These are phyloP conservation scores for Pelodytes ibericus DNA, from an alignment of 2,797 vertebrate genomes.

Conservation along the genomic window DNA sequence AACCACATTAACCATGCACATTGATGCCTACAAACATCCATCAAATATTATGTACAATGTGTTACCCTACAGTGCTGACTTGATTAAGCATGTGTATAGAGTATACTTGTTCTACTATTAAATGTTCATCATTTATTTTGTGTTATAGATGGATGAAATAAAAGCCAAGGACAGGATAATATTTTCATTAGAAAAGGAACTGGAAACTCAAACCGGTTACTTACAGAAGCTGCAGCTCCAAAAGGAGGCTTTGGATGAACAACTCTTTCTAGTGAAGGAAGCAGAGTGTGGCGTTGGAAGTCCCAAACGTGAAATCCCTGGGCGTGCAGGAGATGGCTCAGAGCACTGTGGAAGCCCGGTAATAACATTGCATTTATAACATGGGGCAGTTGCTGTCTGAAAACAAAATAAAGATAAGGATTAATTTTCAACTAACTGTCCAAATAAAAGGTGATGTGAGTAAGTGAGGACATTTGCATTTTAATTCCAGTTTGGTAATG, in stretches of 20 bases:
- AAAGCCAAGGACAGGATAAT: slow-evolving; percentile 95
- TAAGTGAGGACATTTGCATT: no score
- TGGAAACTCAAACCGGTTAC: slow-evolving; percentile 87
- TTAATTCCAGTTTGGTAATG: no score
- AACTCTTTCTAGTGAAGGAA: slow-evolving; percentile 95
- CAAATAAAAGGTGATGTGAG: no score
- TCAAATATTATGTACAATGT: no score
- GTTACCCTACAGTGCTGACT: no score
- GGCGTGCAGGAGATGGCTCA: slow-evolving; percentile 90
- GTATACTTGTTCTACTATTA: no score
- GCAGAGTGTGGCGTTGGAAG: slow-evolving; percentile 93
- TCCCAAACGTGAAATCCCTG: slow-evolving; percentile 95
- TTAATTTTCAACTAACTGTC: no score
- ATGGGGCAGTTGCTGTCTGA: no score
- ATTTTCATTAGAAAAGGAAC: slow-evolving; percentile 93
- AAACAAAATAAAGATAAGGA: no score
- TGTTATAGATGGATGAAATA: slow-evolving; percentile 94
- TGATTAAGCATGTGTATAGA: no score
- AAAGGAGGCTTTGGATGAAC: slow-evolving; percentile 96
- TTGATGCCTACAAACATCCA: no score
- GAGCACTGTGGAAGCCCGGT: slow-evolving; percentile 97
- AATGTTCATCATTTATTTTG: slow-evolving; percentile 53
- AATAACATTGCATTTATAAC: slow-evolving; percentile 56
- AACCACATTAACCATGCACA: no score
- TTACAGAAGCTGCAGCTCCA: slow-evolving; percentile 94